Evolutionary conservation across 1,140 invertebrate species (phyloP).

Genomic region (Drosophila nannoptera): DNA sequence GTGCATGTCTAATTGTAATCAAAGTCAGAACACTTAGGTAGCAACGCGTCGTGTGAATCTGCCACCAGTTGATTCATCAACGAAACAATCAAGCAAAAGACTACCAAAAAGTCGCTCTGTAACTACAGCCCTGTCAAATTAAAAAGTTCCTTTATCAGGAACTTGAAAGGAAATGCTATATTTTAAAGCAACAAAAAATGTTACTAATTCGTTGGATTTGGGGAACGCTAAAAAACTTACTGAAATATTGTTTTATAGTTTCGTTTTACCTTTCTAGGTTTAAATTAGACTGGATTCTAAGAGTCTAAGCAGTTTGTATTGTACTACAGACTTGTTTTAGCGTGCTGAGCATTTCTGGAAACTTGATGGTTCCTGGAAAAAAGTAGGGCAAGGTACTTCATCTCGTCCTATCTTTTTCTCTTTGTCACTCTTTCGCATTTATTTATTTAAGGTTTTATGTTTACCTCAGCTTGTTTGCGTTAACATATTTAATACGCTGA

Average conservation of each 20-base stretch:
- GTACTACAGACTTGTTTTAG: conserved; percentile 11
- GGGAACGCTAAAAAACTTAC: too few species aligned
- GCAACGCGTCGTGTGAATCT: conserved; percentile 61
- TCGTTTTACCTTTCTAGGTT: too few species aligned
- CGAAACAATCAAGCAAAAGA: conserved; percentile 56
- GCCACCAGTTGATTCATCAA: conserved; percentile 58
- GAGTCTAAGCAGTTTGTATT: too few species aligned
- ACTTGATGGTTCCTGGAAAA: conserved; percentile 66
- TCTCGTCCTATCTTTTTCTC: neutral
- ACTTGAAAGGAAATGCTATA: conserved; percentile 6
- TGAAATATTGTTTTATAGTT: too few species aligned
- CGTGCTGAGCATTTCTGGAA: conserved; percentile 67
- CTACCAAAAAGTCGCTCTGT: neutral
- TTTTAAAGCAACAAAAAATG: too few species aligned
- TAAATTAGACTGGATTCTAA: too few species aligned
- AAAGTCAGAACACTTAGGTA: conserved; percentile 52
- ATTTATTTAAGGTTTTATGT: conserved; percentile 48
- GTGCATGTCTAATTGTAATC: conserved; percentile 75
- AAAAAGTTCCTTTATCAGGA: conserved; percentile 36
- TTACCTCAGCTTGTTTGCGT: conserved; percentile 45
- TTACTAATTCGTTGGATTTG: too few species aligned
- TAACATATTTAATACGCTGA: conserved; percentile 47
- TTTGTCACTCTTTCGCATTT: conserved; percentile 24
- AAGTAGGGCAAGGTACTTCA: conserved; percentile 7
- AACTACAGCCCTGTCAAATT: conserved; percentile 20